Percentiles rank a stretch among this genome's conserved stretches.
Conservation (phyloP, 1,140 invertebrate species). For the Portunus trituberculatus region DNA sequence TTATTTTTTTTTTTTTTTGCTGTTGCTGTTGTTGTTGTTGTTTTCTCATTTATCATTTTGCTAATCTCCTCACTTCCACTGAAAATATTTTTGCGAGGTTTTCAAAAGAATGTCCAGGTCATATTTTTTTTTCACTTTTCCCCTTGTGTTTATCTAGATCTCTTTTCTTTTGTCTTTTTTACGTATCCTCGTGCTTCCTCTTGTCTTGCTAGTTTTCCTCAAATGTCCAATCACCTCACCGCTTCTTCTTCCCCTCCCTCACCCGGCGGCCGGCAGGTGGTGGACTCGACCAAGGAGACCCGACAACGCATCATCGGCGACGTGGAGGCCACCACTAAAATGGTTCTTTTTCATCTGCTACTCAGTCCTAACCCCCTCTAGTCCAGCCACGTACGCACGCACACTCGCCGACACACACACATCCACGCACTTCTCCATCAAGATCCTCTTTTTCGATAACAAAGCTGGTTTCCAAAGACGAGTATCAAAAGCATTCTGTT, state of each 20-base stretch:
- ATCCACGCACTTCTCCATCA: neutral
- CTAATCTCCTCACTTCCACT: neutral
- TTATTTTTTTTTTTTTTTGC: neutral
- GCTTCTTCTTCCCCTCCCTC: neutral
- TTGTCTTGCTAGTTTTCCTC: neutral
- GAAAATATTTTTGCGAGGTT: neutral
- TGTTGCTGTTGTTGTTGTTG: too few species aligned
- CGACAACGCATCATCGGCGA: conserved; percentile 42
- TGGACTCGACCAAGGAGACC: conserved; percentile 68
- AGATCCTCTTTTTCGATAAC: neutral
- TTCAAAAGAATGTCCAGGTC: too few species aligned
- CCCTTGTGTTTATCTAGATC: neutral
- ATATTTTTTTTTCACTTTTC: neutral
- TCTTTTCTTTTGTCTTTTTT: neutral
- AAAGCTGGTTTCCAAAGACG: neutral
- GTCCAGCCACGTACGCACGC: neutral
- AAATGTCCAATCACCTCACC: neutral
- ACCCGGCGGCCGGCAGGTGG: conserved; percentile 26
- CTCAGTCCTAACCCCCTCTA: neutral
- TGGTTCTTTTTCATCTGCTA: conserved; percentile 5
- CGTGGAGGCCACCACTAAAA: conserved; percentile 64
- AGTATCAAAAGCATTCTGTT: neutral
- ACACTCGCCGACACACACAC: neutral
- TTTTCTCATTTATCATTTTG: neutral
- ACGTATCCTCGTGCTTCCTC: neutral